Evolutionary conservation across 1,140 invertebrate genomes (phyloP), one percentile per base, ranked within the genome.

Genomic region (Nebria ingens): DNA sequence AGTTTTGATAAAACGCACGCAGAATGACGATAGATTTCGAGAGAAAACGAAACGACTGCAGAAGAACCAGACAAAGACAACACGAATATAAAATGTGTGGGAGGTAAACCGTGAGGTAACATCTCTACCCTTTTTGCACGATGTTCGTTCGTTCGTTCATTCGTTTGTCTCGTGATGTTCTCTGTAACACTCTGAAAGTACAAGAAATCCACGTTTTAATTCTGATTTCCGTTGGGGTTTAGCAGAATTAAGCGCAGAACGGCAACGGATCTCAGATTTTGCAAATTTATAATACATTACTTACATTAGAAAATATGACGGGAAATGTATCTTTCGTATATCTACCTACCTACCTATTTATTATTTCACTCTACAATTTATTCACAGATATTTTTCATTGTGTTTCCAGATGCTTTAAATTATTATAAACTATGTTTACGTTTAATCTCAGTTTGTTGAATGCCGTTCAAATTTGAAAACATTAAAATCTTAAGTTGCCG

Each of bases 11-110:
- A 67, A 67, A 67, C 65, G 63, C 61, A 65, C 64, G 64, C 65
- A 67, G 64, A 67, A 67, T 67, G 62, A 64, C 64, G 65, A 67
- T 67, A 67, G 65, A 67, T 67, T 67, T 63, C 64, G 59, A 65
- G 65, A 65, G 34, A 54, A 17, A 54, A 54, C 2, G 53, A 38
- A 19, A 17, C 19, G 53, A 54, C 20, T 38, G 19, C 9, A 54
- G 19, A 54, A 38, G 15, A 21, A n/a, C 42, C 42, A 6, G 15
- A 49, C 17, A 38, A 38, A 19, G 23, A 54, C 34, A 38, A n/a
- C 20, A 2, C 20, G 9, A 23, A 21, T n/a, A 62, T 58, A 62
- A 62, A 59, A 61, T 61, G 61, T 61, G 56, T 52, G 25, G 56
- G 57, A 54, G 55, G 58, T 54, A 58, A 59, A 53, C 53, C 54